A percentile compares a stretch with the other conserved stretches of the same genome.
Conservation (phyloP, 2,797 vertebrate genomes). For the Lutjanus argentimaculatus region DNA sequence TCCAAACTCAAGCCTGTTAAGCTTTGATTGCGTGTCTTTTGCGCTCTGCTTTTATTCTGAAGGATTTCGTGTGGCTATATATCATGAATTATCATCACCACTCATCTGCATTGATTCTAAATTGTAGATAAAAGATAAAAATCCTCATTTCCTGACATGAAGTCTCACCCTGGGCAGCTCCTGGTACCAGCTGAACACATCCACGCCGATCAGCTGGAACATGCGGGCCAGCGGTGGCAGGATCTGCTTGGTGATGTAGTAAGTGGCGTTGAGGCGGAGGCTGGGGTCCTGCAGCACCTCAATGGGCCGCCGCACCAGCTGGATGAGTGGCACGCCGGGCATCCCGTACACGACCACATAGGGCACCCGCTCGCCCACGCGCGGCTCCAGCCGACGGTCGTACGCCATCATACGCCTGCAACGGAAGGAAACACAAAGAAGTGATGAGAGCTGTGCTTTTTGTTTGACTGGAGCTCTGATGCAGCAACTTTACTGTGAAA, state of each 20-base stretch:
- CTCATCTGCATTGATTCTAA: background rate
- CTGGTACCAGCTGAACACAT: slow-evolving; percentile 97
- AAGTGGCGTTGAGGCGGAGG: slow-evolving; percentile 93
- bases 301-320: slow-evolving; percentile 92
- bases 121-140: background rate
- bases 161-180: slow-evolving; percentile 93
- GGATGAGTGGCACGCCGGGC: slow-evolving; percentile 95
- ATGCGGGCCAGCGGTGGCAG: slow-evolving; percentile 94
- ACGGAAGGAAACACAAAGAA: background rate
- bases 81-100: background rate
- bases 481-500: background rate
- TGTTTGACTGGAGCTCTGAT: background rate
- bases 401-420: slow-evolving; percentile 92
- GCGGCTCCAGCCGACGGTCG: slow-evolving; percentile 94
- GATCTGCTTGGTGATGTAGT: slow-evolving; percentile 98
- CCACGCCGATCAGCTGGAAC: slow-evolving; percentile 95
- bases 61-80: background rate
- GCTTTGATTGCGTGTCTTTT: background rate
- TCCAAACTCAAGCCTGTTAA: background rate
- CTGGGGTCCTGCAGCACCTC: slow-evolving; percentile 93
- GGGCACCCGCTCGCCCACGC: slow-evolving; percentile 95
- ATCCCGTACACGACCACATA: slow-evolving; percentile 94
- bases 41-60: background rate
- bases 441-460: background rate
- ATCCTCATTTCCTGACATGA: background rate